Conservation (phyloP, 2,888 invertebrate genomes). For the Anaspis maculata region DNA sequence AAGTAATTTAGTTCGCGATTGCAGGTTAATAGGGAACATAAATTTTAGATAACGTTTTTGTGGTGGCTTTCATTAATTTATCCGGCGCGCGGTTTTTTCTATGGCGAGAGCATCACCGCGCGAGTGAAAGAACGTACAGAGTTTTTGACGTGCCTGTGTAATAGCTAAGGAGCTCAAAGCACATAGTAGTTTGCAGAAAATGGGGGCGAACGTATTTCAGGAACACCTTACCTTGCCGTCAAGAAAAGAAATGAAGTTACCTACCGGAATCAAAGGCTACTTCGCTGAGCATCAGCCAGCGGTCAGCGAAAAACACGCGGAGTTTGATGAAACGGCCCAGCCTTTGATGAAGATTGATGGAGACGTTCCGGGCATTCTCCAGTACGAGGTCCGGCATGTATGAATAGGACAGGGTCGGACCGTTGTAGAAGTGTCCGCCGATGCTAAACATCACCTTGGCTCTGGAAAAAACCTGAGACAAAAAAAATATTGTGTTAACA, state of each 20-base stretch:
- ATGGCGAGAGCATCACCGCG: no score
- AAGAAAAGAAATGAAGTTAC: slow-evolving; percentile 14
- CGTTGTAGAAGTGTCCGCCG: slow-evolving; percentile 49
- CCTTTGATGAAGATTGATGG: slow-evolving; percentile 55
- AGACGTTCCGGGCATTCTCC: slow-evolving; percentile 60
- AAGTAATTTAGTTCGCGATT: not conserved
- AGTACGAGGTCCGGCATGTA: slow-evolving; percentile 53
- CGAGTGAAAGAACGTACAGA: no score
- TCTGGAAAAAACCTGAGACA: slow-evolving; percentile 55
- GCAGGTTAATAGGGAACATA: slow-evolving; percentile 1
- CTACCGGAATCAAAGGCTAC: slow-evolving; percentile 54
- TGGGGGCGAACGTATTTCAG: no score
- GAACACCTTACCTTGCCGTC: no score
- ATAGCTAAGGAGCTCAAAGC: no score
- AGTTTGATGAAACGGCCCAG: slow-evolving; percentile 54
- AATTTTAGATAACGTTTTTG: slow-evolving; percentile 14
- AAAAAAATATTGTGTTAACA: no score
- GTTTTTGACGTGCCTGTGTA: no score
- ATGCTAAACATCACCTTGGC: slow-evolving; percentile 58
- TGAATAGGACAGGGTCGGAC: slow-evolving; percentile 48
- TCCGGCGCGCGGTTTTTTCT: slow-evolving; percentile 3
- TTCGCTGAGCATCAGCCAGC: slow-evolving; percentile 68
- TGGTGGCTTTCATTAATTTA: slow-evolving; percentile 5
- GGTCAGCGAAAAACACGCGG: slow-evolving; percentile 56
- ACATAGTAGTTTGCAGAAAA: no score